Evolutionary conservation across 1,140 invertebrate genomes (phyloP).

Genomic region (Thalassaphorura encarpata): DNA sequence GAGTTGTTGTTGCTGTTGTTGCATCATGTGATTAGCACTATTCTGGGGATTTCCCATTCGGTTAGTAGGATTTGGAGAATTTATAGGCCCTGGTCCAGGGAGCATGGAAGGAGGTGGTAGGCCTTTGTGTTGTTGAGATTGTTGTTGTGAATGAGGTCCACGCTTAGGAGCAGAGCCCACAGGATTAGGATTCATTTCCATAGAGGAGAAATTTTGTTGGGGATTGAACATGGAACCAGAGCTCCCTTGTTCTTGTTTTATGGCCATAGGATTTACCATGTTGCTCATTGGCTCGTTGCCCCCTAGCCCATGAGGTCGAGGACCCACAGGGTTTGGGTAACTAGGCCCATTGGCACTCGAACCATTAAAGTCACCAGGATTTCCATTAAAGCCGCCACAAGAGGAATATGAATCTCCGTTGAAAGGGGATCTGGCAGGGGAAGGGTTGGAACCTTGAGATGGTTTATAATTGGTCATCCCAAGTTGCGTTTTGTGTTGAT

Average conservation of each 20-base stretch:
- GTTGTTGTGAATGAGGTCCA: too few species aligned
- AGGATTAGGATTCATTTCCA: background rate
- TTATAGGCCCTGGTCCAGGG: background rate
- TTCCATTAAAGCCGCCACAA: too few species aligned
- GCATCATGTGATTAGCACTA: background rate
- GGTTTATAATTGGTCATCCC: conserved; percentile 40
- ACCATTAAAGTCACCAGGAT: background rate
- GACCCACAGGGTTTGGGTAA: too few species aligned
- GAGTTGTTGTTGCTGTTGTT: conserved; percentile 1
- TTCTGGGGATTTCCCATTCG: background rate
- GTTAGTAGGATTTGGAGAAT: too few species aligned
- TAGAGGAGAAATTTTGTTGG: background rate
- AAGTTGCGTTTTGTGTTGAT: conserved; percentile 65
- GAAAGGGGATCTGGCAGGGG: conserved; percentile 28
- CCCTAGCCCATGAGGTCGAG: too few species aligned
- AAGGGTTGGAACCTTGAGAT: conserved; percentile 11
- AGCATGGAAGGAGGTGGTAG: too few species aligned
- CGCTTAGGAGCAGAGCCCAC: background rate
- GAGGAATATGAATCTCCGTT: conserved; percentile 16
- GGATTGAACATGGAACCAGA: background rate
- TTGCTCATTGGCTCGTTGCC: too few species aligned
- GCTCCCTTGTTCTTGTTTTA: conserved; percentile 1
- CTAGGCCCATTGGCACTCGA: background rate
- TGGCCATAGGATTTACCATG: background rate
- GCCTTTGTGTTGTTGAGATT: background rate